Base-by-base conservation (phyloP, 2,888 invertebrate genomes). In the Eilema depressum region DNA sequence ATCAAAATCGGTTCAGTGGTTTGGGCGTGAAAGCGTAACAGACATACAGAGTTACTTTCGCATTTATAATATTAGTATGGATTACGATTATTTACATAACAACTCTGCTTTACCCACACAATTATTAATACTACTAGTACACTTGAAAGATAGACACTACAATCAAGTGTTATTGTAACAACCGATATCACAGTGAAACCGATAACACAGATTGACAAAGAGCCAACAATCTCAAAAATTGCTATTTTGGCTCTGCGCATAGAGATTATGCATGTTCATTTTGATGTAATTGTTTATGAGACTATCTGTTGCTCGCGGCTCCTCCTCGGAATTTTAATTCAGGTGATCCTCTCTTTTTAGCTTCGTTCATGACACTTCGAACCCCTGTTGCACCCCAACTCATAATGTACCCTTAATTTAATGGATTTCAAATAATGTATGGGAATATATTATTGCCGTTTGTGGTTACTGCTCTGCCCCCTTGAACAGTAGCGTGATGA, bases 201-300 rank as follows among this genome's bases (percentile, higher is more conserved):
- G 73, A 79, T 75, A 64, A 64, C 74, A 73, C 75, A 71, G 70
- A 71, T 80, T 80, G 78, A 78, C 69, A 74, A 65, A 66, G 60
- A 63, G 75, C 78, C 78, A 76, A 82, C 71, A 68, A 78, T 78
- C 60, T 75, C 62, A 69, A 71, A 75, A 71, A 71, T 78, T 25
- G 12, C 4, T 59, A 68, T 74, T 73, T 67, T 80, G 80, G 75
- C 74, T 66, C 63, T 30, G 10, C 28, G 25, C 53, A 14, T 63
- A 63, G 28, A 3, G 30, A 26, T 66, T 66, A 60, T 28, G 33
- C 33, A 66, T 33, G 33, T 57, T 33, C 10, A 66, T 57, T 57
- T 33, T 20, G 20, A 37, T 57, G 12, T n/a, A 53, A 47, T 64
- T 47, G 41, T n/a, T 12, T 28, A 26, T 12, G 11, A 23, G 37